Conservation (phyloP, 2,797 vertebrate genomes). For the Myripristis jacobus region DNA sequence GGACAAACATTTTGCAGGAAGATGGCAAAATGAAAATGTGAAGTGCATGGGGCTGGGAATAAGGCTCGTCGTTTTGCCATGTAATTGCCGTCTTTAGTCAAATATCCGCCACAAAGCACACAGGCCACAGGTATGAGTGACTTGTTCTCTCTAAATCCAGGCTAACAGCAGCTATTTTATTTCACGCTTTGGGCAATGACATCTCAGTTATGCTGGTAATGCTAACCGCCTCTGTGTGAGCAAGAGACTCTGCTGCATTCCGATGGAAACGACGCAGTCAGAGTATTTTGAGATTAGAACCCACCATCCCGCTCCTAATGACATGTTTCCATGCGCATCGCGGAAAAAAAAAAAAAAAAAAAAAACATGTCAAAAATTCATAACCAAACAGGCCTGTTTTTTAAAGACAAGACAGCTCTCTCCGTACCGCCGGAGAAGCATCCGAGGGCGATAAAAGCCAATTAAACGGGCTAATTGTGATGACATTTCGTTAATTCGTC, state of each 20-base stretch:
- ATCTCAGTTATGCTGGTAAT: conserved; percentile 55
- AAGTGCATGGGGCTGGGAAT: conserved; percentile 24
- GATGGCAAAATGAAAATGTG: conserved; percentile 54
- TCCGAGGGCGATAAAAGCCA: conserved; percentile 9
- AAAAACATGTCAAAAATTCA: conserved; percentile 37
- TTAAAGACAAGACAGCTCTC: conserved; percentile 9
- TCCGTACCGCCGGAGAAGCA: conserved; percentile 22
- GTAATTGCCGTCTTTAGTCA: conserved; percentile 47
- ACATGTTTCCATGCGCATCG: conserved; percentile 53
- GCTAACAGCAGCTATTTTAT: conserved; percentile 46
- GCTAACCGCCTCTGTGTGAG: conserved; percentile 54
- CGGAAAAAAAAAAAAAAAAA: neutral
- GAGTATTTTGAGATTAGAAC: conserved; percentile 43
- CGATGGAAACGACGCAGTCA: conserved; percentile 83
- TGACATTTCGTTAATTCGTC: conserved; percentile 25
- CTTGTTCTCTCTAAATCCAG: conserved; percentile 4
- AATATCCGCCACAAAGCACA: conserved; percentile 13
- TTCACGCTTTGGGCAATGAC: conserved; percentile 56
- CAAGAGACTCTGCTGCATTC: conserved; percentile 75
- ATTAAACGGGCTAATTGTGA: conserved; percentile 28
- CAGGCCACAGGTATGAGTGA: conserved; percentile 40
- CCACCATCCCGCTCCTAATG: conserved; percentile 41
- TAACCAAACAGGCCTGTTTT: conserved; percentile 39
- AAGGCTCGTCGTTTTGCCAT: conserved; percentile 15
- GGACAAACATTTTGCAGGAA: conserved; percentile 66